phyloP scores from a whole-genome alignment of 64 coral and sea anemone genomes.

The Orbicella faveolata region DNA sequence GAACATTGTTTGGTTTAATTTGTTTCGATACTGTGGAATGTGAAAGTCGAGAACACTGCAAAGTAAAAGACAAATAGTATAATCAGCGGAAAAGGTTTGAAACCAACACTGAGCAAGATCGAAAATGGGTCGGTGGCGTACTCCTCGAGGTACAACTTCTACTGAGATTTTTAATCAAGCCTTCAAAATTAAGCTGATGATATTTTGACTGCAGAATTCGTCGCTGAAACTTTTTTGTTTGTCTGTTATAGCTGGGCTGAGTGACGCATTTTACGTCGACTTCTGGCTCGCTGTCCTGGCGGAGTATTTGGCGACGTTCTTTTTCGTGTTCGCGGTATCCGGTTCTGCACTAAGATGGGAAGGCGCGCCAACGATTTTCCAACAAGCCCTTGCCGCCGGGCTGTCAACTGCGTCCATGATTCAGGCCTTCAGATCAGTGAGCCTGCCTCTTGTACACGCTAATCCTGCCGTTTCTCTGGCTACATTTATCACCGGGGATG shows the following conservation, averaged over 20 bases:
- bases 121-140: not conserved
- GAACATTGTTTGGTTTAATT: slow-evolving; percentile 15
- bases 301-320: slow-evolving; percentile 70
- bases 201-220: not conserved
- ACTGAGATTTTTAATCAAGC: not conserved
- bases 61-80: not conserved
- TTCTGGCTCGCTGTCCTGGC: slow-evolving; percentile 83
- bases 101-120: not conserved
- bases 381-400: slow-evolving; percentile 77
- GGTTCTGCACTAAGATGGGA: slow-evolving; percentile 77
- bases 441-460: slow-evolving; percentile 75
- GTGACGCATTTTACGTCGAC: slow-evolving; percentile 60
- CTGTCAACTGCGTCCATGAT: slow-evolving; percentile 48
- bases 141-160: not conserved
- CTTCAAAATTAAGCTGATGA: not conserved
- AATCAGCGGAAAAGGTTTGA: not conserved
- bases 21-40: slow-evolving; percentile 11
- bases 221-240: not conserved
- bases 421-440: slow-evolving; percentile 84
- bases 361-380: slow-evolving; percentile 63
- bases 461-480: slow-evolving; percentile 79
- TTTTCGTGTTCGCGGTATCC: slow-evolving; percentile 80
- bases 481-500: slow-evolving; percentile 66
- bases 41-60: not conserved
- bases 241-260: slow-evolving; percentile 51